phyloP scores from a whole-genome alignment of 2,797 vertebrate species.

The Microhierax caerulescens region DNA sequence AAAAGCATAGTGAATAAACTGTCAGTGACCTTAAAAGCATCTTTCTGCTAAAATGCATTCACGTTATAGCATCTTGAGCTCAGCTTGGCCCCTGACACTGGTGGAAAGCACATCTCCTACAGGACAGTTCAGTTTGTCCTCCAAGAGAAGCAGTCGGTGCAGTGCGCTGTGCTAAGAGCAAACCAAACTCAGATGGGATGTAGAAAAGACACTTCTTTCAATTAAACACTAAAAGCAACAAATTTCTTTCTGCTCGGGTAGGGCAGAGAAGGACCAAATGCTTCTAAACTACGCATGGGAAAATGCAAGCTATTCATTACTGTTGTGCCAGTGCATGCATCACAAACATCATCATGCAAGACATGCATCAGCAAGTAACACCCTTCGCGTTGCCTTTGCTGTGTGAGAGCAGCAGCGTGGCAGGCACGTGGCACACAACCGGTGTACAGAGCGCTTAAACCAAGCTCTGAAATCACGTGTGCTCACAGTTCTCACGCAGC shows the following conservation, averaged over 20 bases:
- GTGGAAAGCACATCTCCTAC: not conserved
- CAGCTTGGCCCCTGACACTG: not conserved
- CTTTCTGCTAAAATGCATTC: not conserved
- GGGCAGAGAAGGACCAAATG: not conserved
- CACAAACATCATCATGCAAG: too few species aligned
- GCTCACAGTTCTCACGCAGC: fast-evolving
- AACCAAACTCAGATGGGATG: not conserved
- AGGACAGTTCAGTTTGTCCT: not conserved
- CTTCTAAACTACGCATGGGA: not conserved
- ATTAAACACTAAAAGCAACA: not conserved
- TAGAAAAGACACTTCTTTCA: not conserved
- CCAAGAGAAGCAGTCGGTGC: not conserved
- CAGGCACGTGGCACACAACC: fast-evolving
- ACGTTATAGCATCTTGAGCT: not conserved
- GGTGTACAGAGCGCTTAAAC: fast-evolving
- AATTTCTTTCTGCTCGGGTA: not conserved
- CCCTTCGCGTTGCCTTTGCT: fast-evolving
- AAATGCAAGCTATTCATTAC: not conserved
- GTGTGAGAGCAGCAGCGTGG: not conserved
- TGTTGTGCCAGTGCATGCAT: fast-evolving
- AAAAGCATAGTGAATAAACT: not conserved
- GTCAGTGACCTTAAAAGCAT: not conserved
- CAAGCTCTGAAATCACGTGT: fast-evolving
- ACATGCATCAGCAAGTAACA: not conserved
- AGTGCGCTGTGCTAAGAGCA: fast-evolving